Base-by-base conservation (phyloP, 92 coral and sea anemone species). In the Porites lobata region DNA sequence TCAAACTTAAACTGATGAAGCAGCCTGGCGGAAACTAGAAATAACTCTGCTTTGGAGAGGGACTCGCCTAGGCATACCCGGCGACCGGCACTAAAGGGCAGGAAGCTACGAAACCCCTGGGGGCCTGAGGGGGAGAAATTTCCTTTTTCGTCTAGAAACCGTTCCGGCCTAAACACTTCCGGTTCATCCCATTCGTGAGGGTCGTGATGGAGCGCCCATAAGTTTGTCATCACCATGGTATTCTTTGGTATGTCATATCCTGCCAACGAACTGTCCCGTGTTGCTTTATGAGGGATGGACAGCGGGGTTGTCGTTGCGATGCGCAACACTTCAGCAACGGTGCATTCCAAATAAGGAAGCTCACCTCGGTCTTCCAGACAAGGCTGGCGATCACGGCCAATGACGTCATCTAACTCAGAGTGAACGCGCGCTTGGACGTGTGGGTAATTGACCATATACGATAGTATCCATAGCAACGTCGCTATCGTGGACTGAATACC, bases 181-280 rank as follows among this genome's bases (percentile, higher is more conserved):
- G 96, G 96, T 79, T 86, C 50, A 15, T 84, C 91, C 98, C 96
- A 76, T 38, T 85, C 84, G 32, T 80, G 58, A 59, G 91, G 79
- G 66, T 96, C 98, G 73, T 96, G 96, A 72, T 96, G 99, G 59
- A 96, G 88, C 11, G 98, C 98, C 96, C 94, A 96, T 7, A 93
- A 90, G 47, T 96, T 96, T 18, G 95, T 87, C 47, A 94, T 86
- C 50, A 95, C 91, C 57, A 93, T 94, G 13, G 98, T 96, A 68
- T 84, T 93, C 19, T 90, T 90, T 12, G 95, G 95, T 19, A 93
- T 90, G 82, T 77, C 52, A 24, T 75, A 93, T 22, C 93, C 95
- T 6, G 81, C 86, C 19, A 93, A 89, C 18, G 89, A 67, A 20
- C 93, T 79, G 8, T 86, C 85, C 21, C 91, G 75, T 5, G 93